Conservation (phyloP, 1,140 invertebrate species). For the Subanguina moxae region DNA sequence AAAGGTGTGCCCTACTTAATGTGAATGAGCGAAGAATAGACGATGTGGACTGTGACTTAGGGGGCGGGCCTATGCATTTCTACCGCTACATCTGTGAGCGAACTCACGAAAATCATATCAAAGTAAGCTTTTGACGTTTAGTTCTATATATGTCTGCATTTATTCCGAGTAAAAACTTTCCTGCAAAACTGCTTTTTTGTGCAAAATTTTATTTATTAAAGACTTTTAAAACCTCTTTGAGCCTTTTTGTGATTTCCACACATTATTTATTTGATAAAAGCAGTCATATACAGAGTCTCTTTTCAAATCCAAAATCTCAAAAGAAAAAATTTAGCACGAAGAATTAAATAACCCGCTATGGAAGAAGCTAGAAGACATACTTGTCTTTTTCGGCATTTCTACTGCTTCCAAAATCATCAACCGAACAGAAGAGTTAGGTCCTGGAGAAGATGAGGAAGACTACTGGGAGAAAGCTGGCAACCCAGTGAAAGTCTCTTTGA, state of each 20-base stretch:
- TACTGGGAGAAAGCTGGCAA: conserved; percentile 30
- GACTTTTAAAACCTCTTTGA: no score
- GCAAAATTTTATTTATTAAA: not conserved
- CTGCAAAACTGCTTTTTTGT: no score
- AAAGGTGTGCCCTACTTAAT: conserved; percentile 41
- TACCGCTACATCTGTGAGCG: conserved; percentile 44
- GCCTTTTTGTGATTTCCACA: no score
- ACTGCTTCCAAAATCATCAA: not conserved
- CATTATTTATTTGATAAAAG: no score
- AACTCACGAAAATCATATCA: conserved; percentile 40
- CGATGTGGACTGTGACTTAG: conserved; percentile 44
- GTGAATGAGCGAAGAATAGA: conserved; percentile 34
- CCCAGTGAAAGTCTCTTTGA: conserved; percentile 1
- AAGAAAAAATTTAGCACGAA: conserved; percentile 39
- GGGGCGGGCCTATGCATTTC: conserved; percentile 9
- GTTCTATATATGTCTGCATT: no score
- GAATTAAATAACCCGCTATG: conserved; percentile 45
- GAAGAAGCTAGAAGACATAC: conserved; percentile 51
- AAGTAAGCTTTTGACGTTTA: conserved; percentile 29
- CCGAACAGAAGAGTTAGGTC: conserved; percentile 5
- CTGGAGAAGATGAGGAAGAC: conserved; percentile 33
- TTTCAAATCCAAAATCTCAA: no score
- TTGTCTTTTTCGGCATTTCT: conserved; percentile 44
- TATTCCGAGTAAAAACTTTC: no score
- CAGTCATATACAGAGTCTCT: not conserved